phyloP scores from a whole-genome alignment of 2,888 invertebrate species.

The Caenorhabditis macrosperma region DNA sequence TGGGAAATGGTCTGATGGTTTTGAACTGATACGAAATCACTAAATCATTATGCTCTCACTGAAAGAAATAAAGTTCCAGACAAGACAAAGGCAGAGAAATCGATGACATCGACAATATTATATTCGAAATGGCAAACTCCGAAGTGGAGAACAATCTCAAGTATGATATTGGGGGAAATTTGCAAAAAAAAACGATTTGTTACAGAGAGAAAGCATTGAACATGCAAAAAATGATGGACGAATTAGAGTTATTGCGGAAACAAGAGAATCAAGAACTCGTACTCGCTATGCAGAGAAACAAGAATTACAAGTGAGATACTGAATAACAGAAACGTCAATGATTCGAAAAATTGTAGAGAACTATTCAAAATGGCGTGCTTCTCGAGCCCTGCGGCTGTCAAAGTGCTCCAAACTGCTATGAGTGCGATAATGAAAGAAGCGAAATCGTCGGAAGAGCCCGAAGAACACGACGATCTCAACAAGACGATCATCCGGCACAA shows the following conservation, averaged over 20 bases:
- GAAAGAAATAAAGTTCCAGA: slow-evolving; percentile 11
- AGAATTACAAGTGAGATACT: slow-evolving; percentile 47
- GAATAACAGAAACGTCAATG: neutral
- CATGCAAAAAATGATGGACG: slow-evolving; percentile 40
- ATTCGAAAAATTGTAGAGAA: slow-evolving; percentile 37
- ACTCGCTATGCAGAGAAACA: slow-evolving; percentile 35
- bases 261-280: slow-evolving; percentile 24
- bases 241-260: slow-evolving; percentile 15
- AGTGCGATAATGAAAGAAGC: slow-evolving; percentile 1
- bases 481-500: slow-evolving; percentile 26
- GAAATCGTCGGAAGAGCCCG: neutral
- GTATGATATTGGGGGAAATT: neutral
- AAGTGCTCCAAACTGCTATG: slow-evolving; percentile 21
- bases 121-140: slow-evolving; percentile 31
- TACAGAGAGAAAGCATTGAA: slow-evolving; percentile 27
- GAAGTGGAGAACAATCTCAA: slow-evolving; percentile 20
- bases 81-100: slow-evolving; percentile 10
- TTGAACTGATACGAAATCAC: too few species aligned
- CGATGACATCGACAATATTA: slow-evolving; percentile 37
- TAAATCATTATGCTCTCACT: neutral
- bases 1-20: too few species aligned
- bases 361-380: slow-evolving; percentile 45
- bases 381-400: slow-evolving; percentile 25
- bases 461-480: slow-evolving; percentile 5
- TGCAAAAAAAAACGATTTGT: too few species aligned